Conservation (phyloP, 2,797 vertebrate species). For the Benthosema pterotum region DNA sequence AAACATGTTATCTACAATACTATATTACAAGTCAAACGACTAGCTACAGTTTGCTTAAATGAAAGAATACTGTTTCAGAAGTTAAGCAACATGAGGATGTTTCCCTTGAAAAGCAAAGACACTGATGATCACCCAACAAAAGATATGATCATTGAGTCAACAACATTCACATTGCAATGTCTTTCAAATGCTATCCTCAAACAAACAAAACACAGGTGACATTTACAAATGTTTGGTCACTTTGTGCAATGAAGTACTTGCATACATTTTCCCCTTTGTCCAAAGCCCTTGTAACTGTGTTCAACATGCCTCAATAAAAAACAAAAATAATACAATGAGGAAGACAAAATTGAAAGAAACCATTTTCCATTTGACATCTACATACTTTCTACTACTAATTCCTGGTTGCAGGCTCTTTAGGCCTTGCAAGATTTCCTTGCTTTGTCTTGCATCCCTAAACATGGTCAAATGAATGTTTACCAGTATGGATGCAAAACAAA, state of each 20-base stretch:
- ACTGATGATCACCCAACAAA: constrained; percentile 15
- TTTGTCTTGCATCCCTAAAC: neutral
- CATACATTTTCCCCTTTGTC: neutral
- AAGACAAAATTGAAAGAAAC: constrained; percentile 16
- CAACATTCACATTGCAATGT: constrained; percentile 32
- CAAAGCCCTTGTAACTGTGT: constrained; percentile 41
- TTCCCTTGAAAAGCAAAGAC: constrained; percentile 46
- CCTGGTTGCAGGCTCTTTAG: constrained; percentile 9
- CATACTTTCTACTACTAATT: neutral
- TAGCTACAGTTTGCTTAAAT: constrained; percentile 16
- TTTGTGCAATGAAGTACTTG: constrained; percentile 27
- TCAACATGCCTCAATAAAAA: neutral
- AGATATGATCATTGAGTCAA: constrained; percentile 4
- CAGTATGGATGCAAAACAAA: neutral
- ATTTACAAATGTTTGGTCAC: constrained; percentile 14
- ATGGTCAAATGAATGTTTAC: neutral
- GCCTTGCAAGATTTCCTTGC: neutral
- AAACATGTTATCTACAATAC: neutral
- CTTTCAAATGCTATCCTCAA: constrained; percentile 9
- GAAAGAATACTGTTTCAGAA: constrained; percentile 53
- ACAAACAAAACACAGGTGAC: neutral
- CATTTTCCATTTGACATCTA: constrained; percentile 6
- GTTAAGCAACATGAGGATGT: constrained; percentile 19
- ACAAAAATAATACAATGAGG: constrained; percentile 2
- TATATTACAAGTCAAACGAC: neutral